Evolutionary conservation across 2,113 vertebrate genomes (phyloP), one percentile per base, ranked within the genome.

Genomic region (Melanocharis versteri): DNA sequence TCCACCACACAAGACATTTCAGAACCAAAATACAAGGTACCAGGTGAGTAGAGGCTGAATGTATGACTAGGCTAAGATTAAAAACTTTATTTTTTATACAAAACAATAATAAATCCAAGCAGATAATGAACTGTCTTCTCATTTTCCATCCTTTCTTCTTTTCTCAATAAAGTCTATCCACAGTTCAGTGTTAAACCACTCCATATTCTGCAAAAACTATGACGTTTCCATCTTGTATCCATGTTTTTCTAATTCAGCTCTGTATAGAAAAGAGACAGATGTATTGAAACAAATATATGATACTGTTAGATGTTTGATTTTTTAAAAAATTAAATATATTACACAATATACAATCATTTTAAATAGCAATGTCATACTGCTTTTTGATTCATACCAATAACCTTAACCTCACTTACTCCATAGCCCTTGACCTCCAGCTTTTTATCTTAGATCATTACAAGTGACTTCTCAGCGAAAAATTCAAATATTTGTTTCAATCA

Each of bases 191-290:
- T 80, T 68, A 94, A 73, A 91, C 82, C 56, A 82, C 50, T 58
- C 76, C 82, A 93, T 81, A 84, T 93, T 90, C 93, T 64, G 39
- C 78, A 81, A 97, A 96, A 89, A 88, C 97, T 99, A 99, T 14
- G 99, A 99, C 2, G 99, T 99, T 98, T 99, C 99, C 99, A 99
- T 99, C 98, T 99, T 99, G 98, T 99, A 99, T 88, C 99, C 99
- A 79, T 99, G 99, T 96, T 99, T 99, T 98, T 99, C 99, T 96
- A 99, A 97, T 97, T 99, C 99, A 88, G 99, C 99, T 97, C 99
- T 99, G 97, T n/a, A 95, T 27, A 85, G 81, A 87, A 97, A 64
- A 93, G 76, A 96, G 65, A 94, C 9, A 97, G 33, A 56, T 45
- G 14, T 35, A 73, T 84, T 93, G 77, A 79, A 89, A 87, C 18